Base-by-base conservation (phyloP, 1,140 invertebrate species). In the Drosophila triauraria region DNA sequence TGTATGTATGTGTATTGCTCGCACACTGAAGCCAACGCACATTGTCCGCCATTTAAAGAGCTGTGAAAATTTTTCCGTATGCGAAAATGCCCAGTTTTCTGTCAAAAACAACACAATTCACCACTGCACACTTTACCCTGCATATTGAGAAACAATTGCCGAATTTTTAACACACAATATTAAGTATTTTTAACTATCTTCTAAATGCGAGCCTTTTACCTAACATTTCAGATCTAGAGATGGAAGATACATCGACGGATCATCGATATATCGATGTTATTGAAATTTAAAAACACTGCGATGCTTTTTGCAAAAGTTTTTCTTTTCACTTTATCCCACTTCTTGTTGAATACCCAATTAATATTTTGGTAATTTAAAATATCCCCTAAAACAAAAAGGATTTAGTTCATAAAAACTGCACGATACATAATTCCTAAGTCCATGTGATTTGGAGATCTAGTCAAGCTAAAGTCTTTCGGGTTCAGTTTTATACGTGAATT, bases 1-100 rank as follows among this genome's bases (percentile, higher is more conserved):
- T 51, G 67, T 17, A 12, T 72, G 69, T 72, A 54, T 59, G 67
- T 50, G 69, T 46, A 20, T 20, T 20, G 69, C 65, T 65, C 44
- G 53, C 50, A 82, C 20, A 62, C 63, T 83, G 59, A 90, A 90
- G 85, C 85, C 85, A 90, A 90, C 85, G 86, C 85, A 91, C 85
- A 90, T 90, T 90, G 85, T 91, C 85, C 85, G 85, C 85, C 85
- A 90, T 90, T 90, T 90, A 88, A 79, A 82, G 80, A 81, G 60
- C 50, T 23, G 71, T 76, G 71, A 88, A 90, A 85, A 82, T 85
- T 85, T 75, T 46, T 38, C 51, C 10, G 15, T 10, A 30, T 50
- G 48, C 15, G 40, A 54, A 48, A 69, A 53, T 25, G 44, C 42
- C 38, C 32, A n/a, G 35, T 38, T n/a, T 69, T 50, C 30, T 17